A percentile compares a stretch with the other conserved stretches of the same genome.
These are phyloP conservation scores for Megalonaias nervosa DNA, from an alignment of 1,140 invertebrate species.

Conservation along the genomic window DNA sequence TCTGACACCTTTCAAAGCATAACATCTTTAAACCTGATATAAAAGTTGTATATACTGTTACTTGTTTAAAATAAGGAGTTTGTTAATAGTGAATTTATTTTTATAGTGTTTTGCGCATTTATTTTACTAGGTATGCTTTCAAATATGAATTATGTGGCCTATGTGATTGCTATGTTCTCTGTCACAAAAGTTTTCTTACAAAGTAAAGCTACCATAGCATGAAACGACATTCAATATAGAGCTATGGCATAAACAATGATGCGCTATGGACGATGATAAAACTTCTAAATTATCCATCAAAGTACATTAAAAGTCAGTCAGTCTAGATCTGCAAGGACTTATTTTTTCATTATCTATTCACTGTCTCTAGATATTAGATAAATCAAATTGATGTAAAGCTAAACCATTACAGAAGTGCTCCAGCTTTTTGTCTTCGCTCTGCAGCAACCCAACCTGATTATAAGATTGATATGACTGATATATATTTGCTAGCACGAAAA, in stretches of 20 bases:
- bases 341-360: constrained; percentile 8
- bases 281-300: not conserved
- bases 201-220: constrained; percentile 26
- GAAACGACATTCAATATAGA: constrained; percentile 24
- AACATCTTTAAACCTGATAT: no score
- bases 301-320: not conserved
- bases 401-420: not conserved
- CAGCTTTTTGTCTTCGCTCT: not conserved
- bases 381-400: constrained; percentile 17
- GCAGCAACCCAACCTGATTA: not conserved
- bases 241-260: constrained; percentile 5
- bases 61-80: no score
- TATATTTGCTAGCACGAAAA: constrained; percentile 2
- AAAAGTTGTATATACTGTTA: no score
- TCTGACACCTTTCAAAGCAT: no score
- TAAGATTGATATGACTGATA: constrained; percentile 3
- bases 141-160: no score
- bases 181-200: constrained; percentile 28
- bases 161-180: constrained; percentile 36
- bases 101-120: no score
- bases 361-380: not conserved
- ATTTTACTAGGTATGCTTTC: no score
- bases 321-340: constrained; percentile 8
- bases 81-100: no score
- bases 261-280: constrained; percentile 2